Base-by-base conservation (phyloP, 2,888 invertebrate genomes). In the Mesochorus sp. region DNA sequence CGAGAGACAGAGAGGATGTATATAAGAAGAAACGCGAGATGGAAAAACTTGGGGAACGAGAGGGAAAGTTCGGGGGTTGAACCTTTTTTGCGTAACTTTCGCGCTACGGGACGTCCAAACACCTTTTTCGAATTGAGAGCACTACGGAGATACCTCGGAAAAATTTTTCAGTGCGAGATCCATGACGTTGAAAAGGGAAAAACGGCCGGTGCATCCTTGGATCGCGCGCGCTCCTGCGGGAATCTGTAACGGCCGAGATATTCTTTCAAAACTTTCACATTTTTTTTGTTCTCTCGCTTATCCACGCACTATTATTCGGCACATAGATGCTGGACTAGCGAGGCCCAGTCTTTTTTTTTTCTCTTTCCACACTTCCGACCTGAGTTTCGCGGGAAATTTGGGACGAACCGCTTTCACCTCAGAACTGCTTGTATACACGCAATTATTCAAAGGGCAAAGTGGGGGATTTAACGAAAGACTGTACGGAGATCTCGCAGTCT, bases 221-320 rank as follows among this genome's bases (percentile, higher is more conserved):
- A n/a, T 24, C 44, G 70, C 57, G 61, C 66, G n/a, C 47, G 42
- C 44, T 74, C 49, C 70, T 70, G 14, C 62, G 67, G 61, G 59
- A 78, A 34, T 26, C 21, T 59, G 3, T 19, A 34, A 10, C 37
- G 19, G 28, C 5, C 64, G 39, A 42, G 24, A 57, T 66, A 80
- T 53, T 80, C 81, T 76, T 75, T 66, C 17, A 42, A 62, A 85
- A 86, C 89, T 89, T 89, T 89, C 88, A 88, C 87, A 86, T 87
- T 88, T 89, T 87, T 85, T 86, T 62, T 72, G n/a, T 59, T 26
- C 17, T 21, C 62, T 31, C n/a, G 17, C 24, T 44, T 28, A 17
- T 47, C 61, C 12, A 17, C 8, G 49, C 19, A 28, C 21, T 39
- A 39, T 39, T 39, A n/a, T 17, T 6, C 1, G 17, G 6, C 8